A percentile compares a stretch with the other conserved stretches of the same genome.
These are phyloP conservation scores for Channa striata DNA, from an alignment of 2,797 vertebrate genomes.

Conservation along the genomic window DNA sequence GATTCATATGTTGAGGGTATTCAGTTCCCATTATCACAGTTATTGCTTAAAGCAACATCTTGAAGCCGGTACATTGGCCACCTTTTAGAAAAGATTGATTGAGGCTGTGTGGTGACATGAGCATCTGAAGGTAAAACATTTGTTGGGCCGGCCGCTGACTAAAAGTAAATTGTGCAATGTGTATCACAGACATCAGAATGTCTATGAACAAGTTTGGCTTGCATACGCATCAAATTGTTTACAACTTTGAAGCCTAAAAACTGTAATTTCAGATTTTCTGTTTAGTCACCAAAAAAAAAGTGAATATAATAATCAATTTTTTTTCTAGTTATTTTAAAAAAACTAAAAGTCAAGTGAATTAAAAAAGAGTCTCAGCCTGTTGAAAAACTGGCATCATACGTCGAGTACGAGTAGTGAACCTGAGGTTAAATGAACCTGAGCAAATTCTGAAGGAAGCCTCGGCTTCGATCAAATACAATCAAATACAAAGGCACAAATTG, in stretches of 20 bases:
- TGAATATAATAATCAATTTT: neutral
- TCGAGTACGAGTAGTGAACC: neutral
- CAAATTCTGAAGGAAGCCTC: slow-evolving; percentile 5
- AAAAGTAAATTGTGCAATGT: slow-evolving; percentile 5
- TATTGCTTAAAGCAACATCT: slow-evolving; percentile 8
- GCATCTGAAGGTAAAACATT: slow-evolving; percentile 1
- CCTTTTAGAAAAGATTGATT: neutral
- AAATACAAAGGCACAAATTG: slow-evolving; percentile 13
- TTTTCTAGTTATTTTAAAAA: too few species aligned
- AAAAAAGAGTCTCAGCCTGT: neutral
- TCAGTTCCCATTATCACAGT: slow-evolving; percentile 2
- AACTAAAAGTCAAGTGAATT: too few species aligned
- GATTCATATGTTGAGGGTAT: slow-evolving; percentile 30
- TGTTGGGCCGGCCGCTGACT: slow-evolving; percentile 4
- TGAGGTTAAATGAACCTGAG: slow-evolving; percentile 28
- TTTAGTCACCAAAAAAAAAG: too few species aligned
- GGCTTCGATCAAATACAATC: slow-evolving; percentile 10
- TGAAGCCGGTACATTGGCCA: neutral
- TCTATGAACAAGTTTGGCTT: neutral
- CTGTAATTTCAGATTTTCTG: neutral
- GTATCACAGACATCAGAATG: neutral
- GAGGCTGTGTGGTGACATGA: slow-evolving; percentile 5
- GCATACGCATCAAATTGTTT: neutral
- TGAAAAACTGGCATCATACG: slow-evolving; percentile 8
- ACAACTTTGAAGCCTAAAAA: neutral